Conservation (phyloP, 1,140 invertebrate genomes). For the Stegodyphus dumicola region DNA sequence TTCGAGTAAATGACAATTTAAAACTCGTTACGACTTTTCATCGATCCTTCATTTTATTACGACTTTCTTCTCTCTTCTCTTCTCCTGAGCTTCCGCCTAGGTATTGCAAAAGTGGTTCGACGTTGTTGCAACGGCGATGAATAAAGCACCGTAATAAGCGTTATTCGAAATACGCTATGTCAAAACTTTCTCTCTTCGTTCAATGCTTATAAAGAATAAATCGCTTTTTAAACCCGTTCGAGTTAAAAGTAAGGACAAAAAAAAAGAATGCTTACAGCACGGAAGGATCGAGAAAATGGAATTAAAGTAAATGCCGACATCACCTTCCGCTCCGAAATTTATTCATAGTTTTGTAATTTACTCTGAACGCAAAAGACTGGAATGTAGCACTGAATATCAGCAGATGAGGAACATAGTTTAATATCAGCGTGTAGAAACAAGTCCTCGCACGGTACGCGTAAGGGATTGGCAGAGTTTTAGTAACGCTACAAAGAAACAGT, state of each 20-base stretch:
- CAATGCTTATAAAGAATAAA: not conserved
- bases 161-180: slow-evolving; percentile 13
- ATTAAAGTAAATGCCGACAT: no score
- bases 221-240: not conserved
- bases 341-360: no score
- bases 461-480: no score
- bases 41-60: slow-evolving; percentile 59
- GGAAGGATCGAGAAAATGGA: no score
- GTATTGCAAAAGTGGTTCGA: not conserved
- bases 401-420: no score
- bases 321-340: no score
- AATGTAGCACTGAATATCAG: no score
- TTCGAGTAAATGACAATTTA: slow-evolving; percentile 52
- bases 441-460: no score
- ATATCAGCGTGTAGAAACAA: no score
- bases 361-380: no score
- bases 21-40: slow-evolving; percentile 57
- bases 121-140: slow-evolving; percentile 1
- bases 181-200: not conserved
- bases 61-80: slow-evolving; percentile 7
- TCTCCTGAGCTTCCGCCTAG: not conserved
- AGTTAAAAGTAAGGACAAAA: not conserved
- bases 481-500: no score
- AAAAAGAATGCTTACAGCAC: no score
- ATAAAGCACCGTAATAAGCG: slow-evolving; percentile 8